Percentiles rank a stretch among this genome's conserved stretches.
Evolutionary conservation across 2,888 invertebrate genomes (phyloP).

Genomic region (Brenthis ino): DNA sequence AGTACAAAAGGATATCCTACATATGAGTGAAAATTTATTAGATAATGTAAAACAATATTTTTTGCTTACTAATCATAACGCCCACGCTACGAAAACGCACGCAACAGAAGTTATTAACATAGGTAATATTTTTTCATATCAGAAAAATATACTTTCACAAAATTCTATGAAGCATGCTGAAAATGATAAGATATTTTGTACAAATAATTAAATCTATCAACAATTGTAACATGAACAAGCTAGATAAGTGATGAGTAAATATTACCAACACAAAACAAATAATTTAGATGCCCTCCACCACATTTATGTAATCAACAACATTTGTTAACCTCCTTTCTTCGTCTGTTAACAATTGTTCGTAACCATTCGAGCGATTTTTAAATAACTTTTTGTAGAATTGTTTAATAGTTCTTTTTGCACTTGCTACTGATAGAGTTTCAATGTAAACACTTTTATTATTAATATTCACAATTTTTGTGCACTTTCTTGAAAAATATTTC

Average conservation of each 20-base stretch:
- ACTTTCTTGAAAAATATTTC: slow-evolving; percentile 54
- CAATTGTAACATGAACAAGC: slow-evolving; percentile 3
- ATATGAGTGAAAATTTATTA: too few relatives aligned
- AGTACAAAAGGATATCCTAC: too few relatives aligned
- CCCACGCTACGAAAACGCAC: background rate
- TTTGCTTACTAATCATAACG: slow-evolving; percentile 18
- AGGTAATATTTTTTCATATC: background rate
- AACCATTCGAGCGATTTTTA: slow-evolving; percentile 79
- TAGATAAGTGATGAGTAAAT: slow-evolving; percentile 15
- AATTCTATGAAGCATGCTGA: background rate
- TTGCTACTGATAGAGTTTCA: slow-evolving; percentile 62
- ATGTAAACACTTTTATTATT: slow-evolving; percentile 61
- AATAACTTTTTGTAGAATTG: slow-evolving; percentile 67
- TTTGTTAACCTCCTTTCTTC: slow-evolving; percentile 86
- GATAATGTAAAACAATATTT: too few relatives aligned
- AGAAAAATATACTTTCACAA: background rate
- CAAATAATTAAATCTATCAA: background rate
- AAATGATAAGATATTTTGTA: background rate
- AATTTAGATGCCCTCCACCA: slow-evolving; percentile 66
- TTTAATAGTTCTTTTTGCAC: slow-evolving; percentile 65
- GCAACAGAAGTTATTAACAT: background rate
- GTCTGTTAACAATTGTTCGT: slow-evolving; percentile 85
- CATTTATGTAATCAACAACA: slow-evolving; percentile 49
- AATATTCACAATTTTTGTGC: slow-evolving; percentile 47
- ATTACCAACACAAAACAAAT: slow-evolving; percentile 32